Evolutionary conservation across 2,113 vertebrate species (phyloP), one percentile per base, ranked within the genome.

Genomic region (Amazona guildingii): DNA sequence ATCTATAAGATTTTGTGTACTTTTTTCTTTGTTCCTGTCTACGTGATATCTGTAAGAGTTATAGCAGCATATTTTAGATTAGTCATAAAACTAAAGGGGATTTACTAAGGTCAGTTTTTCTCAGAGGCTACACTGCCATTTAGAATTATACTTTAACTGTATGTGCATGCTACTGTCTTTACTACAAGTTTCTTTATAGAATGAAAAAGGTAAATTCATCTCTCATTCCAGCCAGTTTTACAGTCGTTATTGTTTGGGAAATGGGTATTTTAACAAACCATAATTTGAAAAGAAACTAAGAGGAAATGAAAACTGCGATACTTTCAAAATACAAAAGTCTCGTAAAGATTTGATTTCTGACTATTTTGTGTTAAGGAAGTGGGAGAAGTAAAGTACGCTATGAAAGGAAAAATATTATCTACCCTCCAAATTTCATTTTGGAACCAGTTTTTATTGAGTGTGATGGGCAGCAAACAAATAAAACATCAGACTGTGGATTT

Each of bases 371-470:
- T 70, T 84, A 83, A 92, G 77, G 74, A 93, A 80, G 43, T 46
- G 24, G 91, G 51, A 75, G 52, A 95, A 93, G 48, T 88, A 51
- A 88, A 92, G 84, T 78, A 89, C 31, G n/a, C 78, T 84, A 52
- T 13, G 35, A 83, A 94, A 95, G 83, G 41, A 83, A 54, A 92
- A 92, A n/a, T 17, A 73, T 72, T 88, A 94, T 93, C 96, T 95
- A 85, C 62, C 44, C n/a, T 94, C 57, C 81, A 96, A 62, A 85
- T 96, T 94, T 95, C 9, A 55, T 94, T 86, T 77, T 92, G 82
- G 91, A 90, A 86, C 49, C 33, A 29, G 15, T 64, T 97, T 97
- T 96, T 92, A 91, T 90, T 86, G 86, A 84, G 92, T 88, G 54
- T 19, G 66, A 95, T 49, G 44, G 81, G 72, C 88, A 92, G 39